These are phyloP conservation scores for Acanthochromis polyacanthus DNA, from an alignment of 2,113 vertebrate species.

Conservation along the genomic window DNA sequence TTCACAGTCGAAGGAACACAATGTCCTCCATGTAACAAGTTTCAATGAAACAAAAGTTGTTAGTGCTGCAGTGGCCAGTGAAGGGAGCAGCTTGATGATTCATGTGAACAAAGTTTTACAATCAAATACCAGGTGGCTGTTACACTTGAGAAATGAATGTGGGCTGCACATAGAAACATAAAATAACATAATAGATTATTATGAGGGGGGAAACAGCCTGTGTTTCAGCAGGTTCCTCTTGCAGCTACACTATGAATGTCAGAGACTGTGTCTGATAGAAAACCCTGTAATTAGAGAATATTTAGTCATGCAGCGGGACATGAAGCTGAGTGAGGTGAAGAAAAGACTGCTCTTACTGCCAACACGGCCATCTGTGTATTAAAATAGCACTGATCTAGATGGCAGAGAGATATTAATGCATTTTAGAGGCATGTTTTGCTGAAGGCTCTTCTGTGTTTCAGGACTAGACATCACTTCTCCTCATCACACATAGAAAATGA, in stretches of 20 bases:
- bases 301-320: constrained; percentile 12
- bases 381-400: constrained; percentile 45
- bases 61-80: not conserved
- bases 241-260: constrained; percentile 14
- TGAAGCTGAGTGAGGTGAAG: constrained; percentile 34
- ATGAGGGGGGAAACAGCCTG: not conserved
- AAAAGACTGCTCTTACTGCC: constrained; percentile 42
- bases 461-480: constrained; percentile 11
- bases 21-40: constrained; percentile 30
- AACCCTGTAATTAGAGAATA: constrained; percentile 39
- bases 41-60: constrained; percentile 40
- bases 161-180: not conserved
- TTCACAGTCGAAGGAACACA: constrained; percentile 26
- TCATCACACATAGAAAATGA: not conserved
- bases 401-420: constrained; percentile 43
- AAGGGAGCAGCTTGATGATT: constrained; percentile 29
- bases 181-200: not conserved
- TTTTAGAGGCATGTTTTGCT: constrained; percentile 41
- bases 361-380: constrained; percentile 36
- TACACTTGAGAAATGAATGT: constrained; percentile 8
- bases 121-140: constrained; percentile 14
- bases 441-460: constrained; percentile 27
- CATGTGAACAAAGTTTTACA: constrained; percentile 28
- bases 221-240: constrained; percentile 9
- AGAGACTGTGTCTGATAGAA: constrained; percentile 30